Evolutionary conservation across 2,113 vertebrate genomes (phyloP), one percentile per base, ranked within the genome.

Genomic region (Oxyruncus cristatus): DNA sequence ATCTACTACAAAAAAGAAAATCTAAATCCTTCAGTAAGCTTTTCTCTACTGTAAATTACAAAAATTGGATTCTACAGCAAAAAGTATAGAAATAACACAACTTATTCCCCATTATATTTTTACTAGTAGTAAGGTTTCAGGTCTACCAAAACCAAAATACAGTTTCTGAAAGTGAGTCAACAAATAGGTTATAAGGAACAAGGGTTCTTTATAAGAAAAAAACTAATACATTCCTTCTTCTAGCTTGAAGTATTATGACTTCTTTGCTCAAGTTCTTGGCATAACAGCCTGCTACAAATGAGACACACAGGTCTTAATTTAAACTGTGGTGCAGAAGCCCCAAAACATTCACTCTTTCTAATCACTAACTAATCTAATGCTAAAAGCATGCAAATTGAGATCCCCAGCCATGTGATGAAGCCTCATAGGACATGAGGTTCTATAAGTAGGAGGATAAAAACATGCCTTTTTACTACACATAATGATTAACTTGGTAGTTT

Each of bases 321-420:
- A 94, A 96, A 80, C 75, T 80, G 80, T 35, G 27, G 20, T 63
- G 59, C 63, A 93, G 71, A 96, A 96, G 88, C 86, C 71, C 93
- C 85, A 93, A 66, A 90, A 80, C 74, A 92, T 76, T 90, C 79
- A 39, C 62, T 96, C 49, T 92, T 95, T 35, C 66, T 85, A 96
- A 89, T 89, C 93, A 95, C 59, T 76, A 95, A 88, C 89, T 91
- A 94, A 95, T 79, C 89, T 85, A 94, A 87, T 87, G 82, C 89
- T 93, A 90, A 96, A 96, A 94, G 78, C 85, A 95, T 94, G 92
- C 88, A 97, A 96, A 96, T 80, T 88, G 59, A 92, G 74, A 93
- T 93, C 82, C 89, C 68, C 50, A 86, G 78, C 68, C 90, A 88
- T 74, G 88, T 49, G 68, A 92, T 24, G 52, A 94, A 96, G 75